A percentile compares a stretch with the other conserved stretches of the same genome.
Conservation (phyloP, 2,797 vertebrate species). For the Peromyscus aztecus region DNA sequence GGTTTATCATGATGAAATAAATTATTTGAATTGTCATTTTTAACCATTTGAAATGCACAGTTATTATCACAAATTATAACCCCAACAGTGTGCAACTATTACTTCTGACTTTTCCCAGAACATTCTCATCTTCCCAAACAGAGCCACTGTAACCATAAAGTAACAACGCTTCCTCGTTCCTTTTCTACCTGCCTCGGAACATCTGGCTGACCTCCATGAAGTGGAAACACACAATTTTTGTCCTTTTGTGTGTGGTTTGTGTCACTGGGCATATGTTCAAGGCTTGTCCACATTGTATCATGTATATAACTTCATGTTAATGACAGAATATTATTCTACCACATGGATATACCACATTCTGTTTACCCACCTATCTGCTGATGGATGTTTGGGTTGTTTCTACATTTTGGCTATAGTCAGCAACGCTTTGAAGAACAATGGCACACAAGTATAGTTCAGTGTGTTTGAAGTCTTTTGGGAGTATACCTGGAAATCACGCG, state of each 20-base stretch:
- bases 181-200: neutral
- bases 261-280: neutral
- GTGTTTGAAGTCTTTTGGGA: neutral
- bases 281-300: neutral
- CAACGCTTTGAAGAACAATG: neutral
- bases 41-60: neutral
- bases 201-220: neutral
- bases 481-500: neutral
- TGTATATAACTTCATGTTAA: neutral
- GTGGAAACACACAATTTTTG: neutral
- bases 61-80: neutral
- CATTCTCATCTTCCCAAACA: neutral
- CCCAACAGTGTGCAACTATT: neutral
- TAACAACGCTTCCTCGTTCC: neutral
- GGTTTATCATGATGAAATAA: neutral
- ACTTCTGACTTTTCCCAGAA: neutral
- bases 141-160: neutral
- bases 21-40: neutral
- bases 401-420: neutral
- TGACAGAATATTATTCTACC: neutral
- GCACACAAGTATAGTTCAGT: neutral
- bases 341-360: neutral
- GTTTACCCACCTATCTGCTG: neutral
- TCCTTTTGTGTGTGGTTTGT: neutral
- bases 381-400: neutral